phyloP scores from a whole-genome alignment of 1,140 invertebrate genomes.

The Trichonephila inaurata region DNA sequence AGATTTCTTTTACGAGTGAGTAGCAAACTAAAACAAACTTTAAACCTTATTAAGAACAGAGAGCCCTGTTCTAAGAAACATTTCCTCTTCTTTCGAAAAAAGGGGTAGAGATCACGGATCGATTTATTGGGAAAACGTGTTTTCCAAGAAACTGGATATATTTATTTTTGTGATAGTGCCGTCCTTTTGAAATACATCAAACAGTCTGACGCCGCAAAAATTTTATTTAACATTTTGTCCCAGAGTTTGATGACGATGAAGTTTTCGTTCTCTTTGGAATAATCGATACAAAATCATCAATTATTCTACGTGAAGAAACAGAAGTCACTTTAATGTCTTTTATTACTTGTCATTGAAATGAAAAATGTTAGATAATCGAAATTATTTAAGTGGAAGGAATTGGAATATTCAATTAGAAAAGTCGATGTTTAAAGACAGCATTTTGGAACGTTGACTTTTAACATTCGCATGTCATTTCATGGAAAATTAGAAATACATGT shows the following conservation, averaged over 20 bases:
- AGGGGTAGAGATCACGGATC: conserved; percentile 58
- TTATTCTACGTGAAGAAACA: neutral
- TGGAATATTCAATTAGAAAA: conserved; percentile 21
- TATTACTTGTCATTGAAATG: conserved; percentile 19
- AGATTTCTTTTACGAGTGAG: conserved; percentile 15
- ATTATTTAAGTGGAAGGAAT: conserved; percentile 3
- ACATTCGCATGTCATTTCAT: too few relatives aligned
- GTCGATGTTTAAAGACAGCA: neutral
- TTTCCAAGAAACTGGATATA: conserved; percentile 64
- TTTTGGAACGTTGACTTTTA: neutral
- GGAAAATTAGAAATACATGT: too few relatives aligned
- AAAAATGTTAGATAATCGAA: conserved; percentile 17
- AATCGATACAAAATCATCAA: conserved; percentile 42
- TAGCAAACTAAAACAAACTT: conserved; percentile 59
- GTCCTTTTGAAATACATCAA: conserved; percentile 36
- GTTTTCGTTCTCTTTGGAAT: conserved; percentile 28
- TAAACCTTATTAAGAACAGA: conserved; percentile 44
- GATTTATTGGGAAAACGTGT: conserved; percentile 72
- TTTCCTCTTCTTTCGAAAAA: conserved; percentile 48
- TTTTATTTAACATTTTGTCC: conserved; percentile 64
- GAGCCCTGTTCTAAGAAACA: conserved; percentile 44
- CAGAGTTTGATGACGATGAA: conserved; percentile 66
- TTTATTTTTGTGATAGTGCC: conserved; percentile 61
- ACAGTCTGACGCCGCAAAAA: conserved; percentile 55
- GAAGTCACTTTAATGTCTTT: conserved; percentile 24